A percentile compares a stretch with the other conserved stretches of the same genome.
Conservation (phyloP, 2,113 vertebrate genomes). For the Philantomba maxwellii region DNA sequence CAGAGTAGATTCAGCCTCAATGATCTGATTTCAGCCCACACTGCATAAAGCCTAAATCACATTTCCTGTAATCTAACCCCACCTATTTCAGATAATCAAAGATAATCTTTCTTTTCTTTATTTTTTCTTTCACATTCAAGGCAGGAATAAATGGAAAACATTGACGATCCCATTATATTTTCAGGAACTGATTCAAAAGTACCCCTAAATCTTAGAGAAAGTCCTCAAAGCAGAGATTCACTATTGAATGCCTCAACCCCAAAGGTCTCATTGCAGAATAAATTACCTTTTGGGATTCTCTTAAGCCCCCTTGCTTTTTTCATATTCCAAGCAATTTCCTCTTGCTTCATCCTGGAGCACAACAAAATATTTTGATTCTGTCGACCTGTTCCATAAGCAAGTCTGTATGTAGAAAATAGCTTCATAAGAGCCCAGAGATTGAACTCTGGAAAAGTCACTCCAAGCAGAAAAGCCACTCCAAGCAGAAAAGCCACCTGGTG, state of each 20-base stretch:
- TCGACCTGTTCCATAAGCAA: neutral
- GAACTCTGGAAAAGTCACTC: neutral
- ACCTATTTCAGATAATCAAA: neutral
- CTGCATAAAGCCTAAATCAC: neutral
- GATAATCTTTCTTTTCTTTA: neutral
- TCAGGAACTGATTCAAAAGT: neutral
- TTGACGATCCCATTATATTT: neutral
- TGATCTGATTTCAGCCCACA: neutral
- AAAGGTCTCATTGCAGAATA: neutral
- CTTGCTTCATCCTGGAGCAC: neutral
- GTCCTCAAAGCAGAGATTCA: neutral
- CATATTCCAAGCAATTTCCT: neutral
- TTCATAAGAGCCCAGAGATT: neutral
- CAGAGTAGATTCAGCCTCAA: neutral
- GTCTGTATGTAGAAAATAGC: neutral
- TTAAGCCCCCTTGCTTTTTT: neutral
- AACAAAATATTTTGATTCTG: neutral
- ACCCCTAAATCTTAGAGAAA: neutral
- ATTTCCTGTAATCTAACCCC: neutral
- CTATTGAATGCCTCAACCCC: neutral
- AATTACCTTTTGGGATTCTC: neutral
- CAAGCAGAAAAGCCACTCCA: neutral
- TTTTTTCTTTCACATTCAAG: neutral
- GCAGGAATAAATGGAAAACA: neutral
- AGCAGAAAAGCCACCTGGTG: neutral